phyloP scores from a whole-genome alignment of 2,797 vertebrate genomes.

The Carduelis carduelis region DNA sequence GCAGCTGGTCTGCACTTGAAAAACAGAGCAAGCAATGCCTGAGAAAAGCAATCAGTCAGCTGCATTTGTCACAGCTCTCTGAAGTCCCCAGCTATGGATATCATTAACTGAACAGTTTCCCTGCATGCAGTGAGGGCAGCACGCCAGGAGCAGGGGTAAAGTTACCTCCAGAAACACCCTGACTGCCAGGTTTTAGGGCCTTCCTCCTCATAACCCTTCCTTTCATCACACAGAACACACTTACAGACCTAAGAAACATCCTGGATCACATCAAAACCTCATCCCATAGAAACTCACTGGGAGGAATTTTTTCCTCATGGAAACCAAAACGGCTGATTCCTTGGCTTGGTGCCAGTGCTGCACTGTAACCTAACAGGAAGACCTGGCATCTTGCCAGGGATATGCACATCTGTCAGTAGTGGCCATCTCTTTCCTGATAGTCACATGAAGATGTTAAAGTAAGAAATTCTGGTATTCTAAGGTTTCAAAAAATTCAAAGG shows the following conservation, averaged over 20 bases:
- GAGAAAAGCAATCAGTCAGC: conserved; percentile 45
- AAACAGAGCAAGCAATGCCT: background rate
- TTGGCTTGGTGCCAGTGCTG: background rate
- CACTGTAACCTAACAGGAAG: background rate
- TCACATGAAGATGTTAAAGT: background rate
- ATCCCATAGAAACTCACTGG: background rate
- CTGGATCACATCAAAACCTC: conserved; percentile 6
- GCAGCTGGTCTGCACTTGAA: background rate
- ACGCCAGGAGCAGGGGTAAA: background rate
- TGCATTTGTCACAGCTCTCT: conserved; percentile 3
- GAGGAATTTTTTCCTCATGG: background rate
- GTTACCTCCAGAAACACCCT: background rate
- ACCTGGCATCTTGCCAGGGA: background rate
- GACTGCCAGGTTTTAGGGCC: background rate
- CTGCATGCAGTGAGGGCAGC: background rate
- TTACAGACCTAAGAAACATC: background rate
- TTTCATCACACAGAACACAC: background rate
- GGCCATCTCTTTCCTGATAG: background rate
- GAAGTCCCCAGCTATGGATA: conserved; percentile 17
- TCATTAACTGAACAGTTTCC: background rate
- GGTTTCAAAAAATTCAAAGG: background rate
- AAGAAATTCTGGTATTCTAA: background rate
- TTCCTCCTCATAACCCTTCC: background rate
- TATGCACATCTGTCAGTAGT: background rate
- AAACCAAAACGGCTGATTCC: conserved; percentile 7